Base-by-base conservation (phyloP, 2,113 vertebrate genomes). In the Illadopsis cleaveri region DNA sequence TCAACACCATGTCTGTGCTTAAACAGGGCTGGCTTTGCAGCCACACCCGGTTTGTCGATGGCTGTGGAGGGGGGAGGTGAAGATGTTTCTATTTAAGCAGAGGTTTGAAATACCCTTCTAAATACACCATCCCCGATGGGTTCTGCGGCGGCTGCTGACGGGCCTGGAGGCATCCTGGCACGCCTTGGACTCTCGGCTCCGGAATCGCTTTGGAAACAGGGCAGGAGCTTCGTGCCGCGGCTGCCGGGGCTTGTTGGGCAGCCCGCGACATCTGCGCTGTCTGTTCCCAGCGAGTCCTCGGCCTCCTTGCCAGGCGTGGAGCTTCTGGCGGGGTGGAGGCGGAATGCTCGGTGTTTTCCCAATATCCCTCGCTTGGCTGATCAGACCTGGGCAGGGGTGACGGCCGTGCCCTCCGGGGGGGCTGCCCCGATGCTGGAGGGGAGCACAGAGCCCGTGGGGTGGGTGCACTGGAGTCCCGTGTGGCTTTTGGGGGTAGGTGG, bases 21-120 rank as follows among this genome's bases (percentile, higher is more conserved):
- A 71, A 62, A 22, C 21, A 12, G 44, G 6, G 71, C 14, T 40
- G 71, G 38, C 66, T 86, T 48, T 8, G 57, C 83, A 50, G 66
- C 79, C 1, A 5, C 73, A 53, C 51, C 10, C 4, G 20, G 33
- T 50, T 82, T 1, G 13, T 44, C 7, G 1, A 3, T 1, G 8
- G 58, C 89, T 58, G 44, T 5, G 11, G 8, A 22, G 50, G 70
- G 44, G 44, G 65, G 50, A 48, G 54, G 13, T 37, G 80, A 76
- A 86, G 81, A 84, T 66, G 79, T 72, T 96, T 82, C 82, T 82
- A 71, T 93, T 95, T 84, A 93, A 71, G 77, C 53, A 76, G 90
- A 93, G 85, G 64, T 86, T 83, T 93, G 94, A 94, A 92, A 94
- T 92, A 54, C 86, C 78, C 80, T 82, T 93, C 95, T 79, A 83